phyloP scores from a whole-genome alignment of 2,113 vertebrate genomes.

The Lipotes vexillifer region DNA sequence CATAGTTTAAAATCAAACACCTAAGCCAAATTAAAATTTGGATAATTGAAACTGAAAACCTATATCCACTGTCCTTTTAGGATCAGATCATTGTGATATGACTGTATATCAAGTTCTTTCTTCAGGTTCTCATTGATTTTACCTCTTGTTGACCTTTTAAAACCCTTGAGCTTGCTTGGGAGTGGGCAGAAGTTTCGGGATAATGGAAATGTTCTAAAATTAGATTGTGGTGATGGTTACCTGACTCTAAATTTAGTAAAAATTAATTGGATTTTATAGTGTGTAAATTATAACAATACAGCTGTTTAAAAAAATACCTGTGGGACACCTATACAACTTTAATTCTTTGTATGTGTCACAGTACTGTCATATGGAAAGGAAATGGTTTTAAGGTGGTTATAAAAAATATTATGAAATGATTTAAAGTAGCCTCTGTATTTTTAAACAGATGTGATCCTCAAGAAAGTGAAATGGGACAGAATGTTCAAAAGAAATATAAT shows the following conservation, averaged over 20 bases:
- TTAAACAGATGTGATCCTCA: conserved; percentile 73
- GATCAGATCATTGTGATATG: neutral
- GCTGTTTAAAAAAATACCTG: neutral
- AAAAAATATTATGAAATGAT: neutral
- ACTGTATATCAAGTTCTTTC: neutral
- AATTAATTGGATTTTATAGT: neutral
- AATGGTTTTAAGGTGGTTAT: neutral
- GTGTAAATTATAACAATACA: neutral
- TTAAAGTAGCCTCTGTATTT: conserved; percentile 63
- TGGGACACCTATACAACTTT: neutral
- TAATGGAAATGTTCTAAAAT: neutral
- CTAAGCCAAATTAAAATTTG: conserved; percentile 15
- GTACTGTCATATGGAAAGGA: neutral
- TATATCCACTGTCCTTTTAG: neutral
- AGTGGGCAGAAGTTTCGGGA: neutral
- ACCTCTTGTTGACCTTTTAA: neutral
- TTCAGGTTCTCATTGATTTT: neutral
- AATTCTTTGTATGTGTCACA: neutral
- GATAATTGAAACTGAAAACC: neutral
- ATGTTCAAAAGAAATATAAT: neutral
- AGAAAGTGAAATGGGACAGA: conserved; percentile 36
- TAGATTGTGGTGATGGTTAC: neutral
- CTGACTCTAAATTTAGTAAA: conserved; percentile 1
- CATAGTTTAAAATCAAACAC: conserved; percentile 10
- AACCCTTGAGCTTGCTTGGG: neutral